Percentiles rank a stretch among this genome's conserved stretches.
These are phyloP conservation scores for Psittacula echo DNA, from an alignment of 2,797 vertebrate species.

Conservation along the genomic window DNA sequence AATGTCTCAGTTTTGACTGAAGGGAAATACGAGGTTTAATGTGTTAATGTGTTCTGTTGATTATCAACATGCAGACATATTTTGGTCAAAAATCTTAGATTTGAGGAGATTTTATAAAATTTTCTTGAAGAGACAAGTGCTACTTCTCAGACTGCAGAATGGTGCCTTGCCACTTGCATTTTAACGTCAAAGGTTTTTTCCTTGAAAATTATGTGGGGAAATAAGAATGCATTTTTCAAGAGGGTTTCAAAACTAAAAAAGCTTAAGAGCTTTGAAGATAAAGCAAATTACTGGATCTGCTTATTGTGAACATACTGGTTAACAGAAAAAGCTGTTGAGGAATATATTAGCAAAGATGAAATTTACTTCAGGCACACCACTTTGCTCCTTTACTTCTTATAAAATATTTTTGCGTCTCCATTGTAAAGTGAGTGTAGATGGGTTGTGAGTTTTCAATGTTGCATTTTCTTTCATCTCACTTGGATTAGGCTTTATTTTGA, in stretches of 20 bases:
- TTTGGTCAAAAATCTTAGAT: background rate
- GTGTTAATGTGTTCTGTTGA: background rate
- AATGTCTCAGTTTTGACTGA: background rate
- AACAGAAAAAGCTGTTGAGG: conserved; percentile 23
- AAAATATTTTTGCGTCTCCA: background rate
- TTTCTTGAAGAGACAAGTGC: background rate
- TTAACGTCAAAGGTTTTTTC: background rate
- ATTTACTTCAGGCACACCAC: background rate
- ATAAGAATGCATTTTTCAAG: conserved; percentile 10
- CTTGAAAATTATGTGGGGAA: background rate
- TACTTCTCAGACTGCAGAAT: background rate
- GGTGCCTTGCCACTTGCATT: background rate
- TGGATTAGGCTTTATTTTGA: background rate
- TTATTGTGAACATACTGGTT: background rate
- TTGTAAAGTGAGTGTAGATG: background rate
- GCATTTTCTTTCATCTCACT: background rate
- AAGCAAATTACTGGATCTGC: conserved; percentile 6
- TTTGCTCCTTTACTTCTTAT: background rate
- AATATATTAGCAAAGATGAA: background rate
- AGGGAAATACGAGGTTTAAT: background rate
- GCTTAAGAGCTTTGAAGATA: conserved; percentile 23
- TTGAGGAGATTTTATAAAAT: background rate
- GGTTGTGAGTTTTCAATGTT: background rate
- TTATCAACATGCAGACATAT: background rate
- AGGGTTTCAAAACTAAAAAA: conserved; percentile 11